Base-by-base conservation (phyloP, 2,113 vertebrate genomes). In the Xyrauchen texanus region DNA sequence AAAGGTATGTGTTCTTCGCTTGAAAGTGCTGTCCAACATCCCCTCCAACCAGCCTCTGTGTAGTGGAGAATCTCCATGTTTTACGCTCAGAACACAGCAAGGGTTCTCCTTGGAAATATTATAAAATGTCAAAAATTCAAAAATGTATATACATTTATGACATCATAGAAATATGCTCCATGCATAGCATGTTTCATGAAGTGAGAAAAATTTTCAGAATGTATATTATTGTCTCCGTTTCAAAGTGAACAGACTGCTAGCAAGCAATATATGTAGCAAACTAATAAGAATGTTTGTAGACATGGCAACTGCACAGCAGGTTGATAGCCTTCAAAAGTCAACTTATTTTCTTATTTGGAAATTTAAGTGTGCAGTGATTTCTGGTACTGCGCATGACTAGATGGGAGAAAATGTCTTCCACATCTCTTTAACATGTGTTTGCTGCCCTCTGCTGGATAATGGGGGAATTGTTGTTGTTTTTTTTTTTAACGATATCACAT, bases 1-100 rank as follows among this genome's bases (percentile, higher is more conserved):
- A 87, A 99, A 98, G 96, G 98, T 99, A 97, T 85, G 81, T 69
- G 12, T 63, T 44, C 45, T 61, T 4, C 12, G 0, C 70, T 68
- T 21, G 7, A 57, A 16, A 34, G 44, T 53, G 2, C 4, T 16
- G 16, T 49, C 57, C 57, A 49, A 45, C 2, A 34, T 44, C 51
- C 34, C 60, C 10, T n/a, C 7, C 7, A 49, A 9, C 51, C 51
- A 16, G 5, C 49, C 10, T 34, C 21, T 58, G 4, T 10, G 11
- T 68, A 4, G 9, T 7, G 4, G n/a, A 15, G 2, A 51, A 45
- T 63, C 68, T 55, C 9, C 21, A 34, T 34, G 21, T 34, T 34
- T 34, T 34, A 34, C 21, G 3, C 21, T 34, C 21, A 34, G 21
- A 1, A 34, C 21, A 34, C 21, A 34, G 21, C 21, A 15, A 64